Evolutionary conservation across 2,888 invertebrate species (phyloP).

Genomic region (Calameuta idolon): DNA sequence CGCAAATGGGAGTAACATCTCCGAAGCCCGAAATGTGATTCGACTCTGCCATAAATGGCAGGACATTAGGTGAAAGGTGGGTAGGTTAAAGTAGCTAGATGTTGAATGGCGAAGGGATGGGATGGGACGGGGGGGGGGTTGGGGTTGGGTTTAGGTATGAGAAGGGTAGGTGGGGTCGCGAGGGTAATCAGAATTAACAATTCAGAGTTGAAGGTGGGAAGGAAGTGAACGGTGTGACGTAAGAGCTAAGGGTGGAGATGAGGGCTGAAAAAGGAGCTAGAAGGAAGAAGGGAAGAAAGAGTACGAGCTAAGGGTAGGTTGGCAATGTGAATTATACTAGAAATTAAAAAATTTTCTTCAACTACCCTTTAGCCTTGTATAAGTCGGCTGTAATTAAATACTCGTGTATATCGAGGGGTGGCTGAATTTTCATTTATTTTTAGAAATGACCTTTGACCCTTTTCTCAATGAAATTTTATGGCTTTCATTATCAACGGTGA

Average conservation of each 20-base stretch:
- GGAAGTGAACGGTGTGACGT: not conserved
- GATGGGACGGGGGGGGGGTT: too few relatives aligned
- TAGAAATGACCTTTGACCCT: not conserved
- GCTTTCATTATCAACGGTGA: not conserved
- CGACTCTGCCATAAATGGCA: conserved; percentile 49
- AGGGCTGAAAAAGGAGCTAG: not conserved
- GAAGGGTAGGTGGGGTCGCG: conserved; percentile 22
- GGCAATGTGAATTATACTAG: not conserved
- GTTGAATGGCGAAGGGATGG: not conserved
- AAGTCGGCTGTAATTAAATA: too few relatives aligned
- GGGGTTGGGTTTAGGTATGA: conserved; percentile 8
- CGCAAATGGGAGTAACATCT: conserved; percentile 46
- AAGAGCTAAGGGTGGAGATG: not conserved
- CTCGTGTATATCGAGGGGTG: too few relatives aligned
- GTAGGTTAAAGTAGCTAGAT: not conserved
- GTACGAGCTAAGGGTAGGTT: not conserved
- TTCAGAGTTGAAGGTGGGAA: conserved; percentile 36
- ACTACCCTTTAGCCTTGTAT: not conserved
- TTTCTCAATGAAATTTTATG: not conserved
- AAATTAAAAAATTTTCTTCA: not conserved
- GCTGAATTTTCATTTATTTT: not conserved
- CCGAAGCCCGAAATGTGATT: conserved; percentile 44
- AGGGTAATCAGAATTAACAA: conserved; percentile 55
- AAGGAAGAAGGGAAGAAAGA: not conserved
- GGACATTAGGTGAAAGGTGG: conserved; percentile 40